A percentile compares a stretch with the other conserved stretches of the same genome.
These are phyloP conservation scores for Myrmecobius fasciatus DNA, from an alignment of 2,113 vertebrate species.

Conservation along the genomic window DNA sequence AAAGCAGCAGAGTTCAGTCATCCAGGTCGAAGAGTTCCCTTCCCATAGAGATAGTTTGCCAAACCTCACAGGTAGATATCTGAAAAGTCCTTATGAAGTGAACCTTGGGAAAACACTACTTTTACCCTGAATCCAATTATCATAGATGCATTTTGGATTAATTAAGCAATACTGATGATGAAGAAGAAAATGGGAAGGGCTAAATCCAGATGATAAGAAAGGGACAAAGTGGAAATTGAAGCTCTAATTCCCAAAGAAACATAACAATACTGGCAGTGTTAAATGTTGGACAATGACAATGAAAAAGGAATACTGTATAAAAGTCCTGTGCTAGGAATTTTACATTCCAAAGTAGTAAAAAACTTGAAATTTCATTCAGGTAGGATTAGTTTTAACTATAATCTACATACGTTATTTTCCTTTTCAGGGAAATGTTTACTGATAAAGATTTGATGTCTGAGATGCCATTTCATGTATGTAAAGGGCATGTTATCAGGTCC, in stretches of 20 bases:
- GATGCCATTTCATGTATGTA: not conserved
- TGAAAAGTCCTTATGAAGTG: not conserved
- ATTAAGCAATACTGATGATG: not conserved
- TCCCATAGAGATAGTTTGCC: not conserved
- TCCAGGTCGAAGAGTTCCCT: not conserved
- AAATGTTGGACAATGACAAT: not conserved
- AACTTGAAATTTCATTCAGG: not conserved
- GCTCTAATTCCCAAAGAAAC: constrained; percentile 3
- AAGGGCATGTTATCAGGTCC: not conserved
- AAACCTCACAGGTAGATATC: not conserved
- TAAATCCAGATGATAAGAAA: constrained; percentile 19
- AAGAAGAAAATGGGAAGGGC: not conserved
- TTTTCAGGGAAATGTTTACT: not conserved
- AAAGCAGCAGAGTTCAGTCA: not conserved
- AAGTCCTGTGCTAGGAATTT: not conserved
- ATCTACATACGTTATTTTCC: not conserved
- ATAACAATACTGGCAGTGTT: not conserved
- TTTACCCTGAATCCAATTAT: not conserved
- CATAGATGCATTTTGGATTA: not conserved
- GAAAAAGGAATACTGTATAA: not conserved
- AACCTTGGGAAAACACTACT: not conserved
- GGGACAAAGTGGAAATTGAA: constrained; percentile 10
- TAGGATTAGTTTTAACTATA: not conserved
- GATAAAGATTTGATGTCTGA: not conserved
- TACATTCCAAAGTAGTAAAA: not conserved